Base-by-base conservation (phyloP, 1,140 invertebrate genomes). In the Mylabris phalerata region DNA sequence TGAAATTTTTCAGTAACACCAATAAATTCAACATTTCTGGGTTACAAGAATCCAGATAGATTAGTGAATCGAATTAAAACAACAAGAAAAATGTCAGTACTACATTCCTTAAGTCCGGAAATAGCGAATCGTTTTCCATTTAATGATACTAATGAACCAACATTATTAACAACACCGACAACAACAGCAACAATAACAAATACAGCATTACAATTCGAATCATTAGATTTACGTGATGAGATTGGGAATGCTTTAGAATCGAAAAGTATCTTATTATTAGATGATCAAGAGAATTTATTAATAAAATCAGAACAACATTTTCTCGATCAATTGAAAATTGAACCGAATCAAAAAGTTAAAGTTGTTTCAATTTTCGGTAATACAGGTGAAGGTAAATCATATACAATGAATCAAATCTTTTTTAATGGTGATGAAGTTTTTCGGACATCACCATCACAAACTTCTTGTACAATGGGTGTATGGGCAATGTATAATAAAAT, bases 361-460 rank as follows among this genome's bases (percentile, higher is more conserved):
- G 89, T 93, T 13, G 83, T 93, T 2, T 90, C 90, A 2, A 90
- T 93, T 68, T 90, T 93, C 79, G 91, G 91, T 1, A 92, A 90
- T 66, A 91, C 89, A 2, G 89, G 90, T 0, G 89, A 92, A 76
- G 90, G 90, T 1, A 93, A 93, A 75, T 92, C 89, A 40, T 80
- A 88, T 64, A 90, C 88, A 0, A 71, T 93, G 52, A 93, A 93
- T 75, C 80, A 90, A 63, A 82, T 84, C 10, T 91, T 93, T 69
- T 93, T 92, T 71, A 73, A 81, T 66, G 88, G 88, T 0, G 71
- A 80, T 61, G 84, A 90, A 74, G 77, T 92, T 1, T 92, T 92
- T 73, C 77, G 78, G 57, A 91, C 89, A 0, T 89, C 86, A 10
- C 73, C 80, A 1, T 79, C 84, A 58, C 87, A 90, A 66, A 79